Evolutionary conservation across 2,888 invertebrate genomes (phyloP), one percentile per base, ranked within the genome.

Genomic region (Phlogophora meticulosa): DNA sequence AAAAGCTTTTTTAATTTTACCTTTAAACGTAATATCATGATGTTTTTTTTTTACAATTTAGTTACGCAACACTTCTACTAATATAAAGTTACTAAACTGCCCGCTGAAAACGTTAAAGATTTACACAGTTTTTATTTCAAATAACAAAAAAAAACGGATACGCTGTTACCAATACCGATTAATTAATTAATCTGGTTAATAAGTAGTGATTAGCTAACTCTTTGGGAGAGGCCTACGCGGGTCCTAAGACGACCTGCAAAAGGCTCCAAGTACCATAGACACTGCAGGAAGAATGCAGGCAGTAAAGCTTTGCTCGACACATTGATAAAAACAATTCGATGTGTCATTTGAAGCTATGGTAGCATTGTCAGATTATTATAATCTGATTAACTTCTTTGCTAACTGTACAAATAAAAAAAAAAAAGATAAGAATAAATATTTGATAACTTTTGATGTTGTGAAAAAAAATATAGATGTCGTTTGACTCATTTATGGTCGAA

Each of bases 271-370:
- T 4, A 59, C 10, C 32, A 28, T 9, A 32, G 10, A 10, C 13
- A 5, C 55, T 56, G 28, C 28, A 28, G 38, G 20, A 36, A 28
- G 7, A 9, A 5, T 2, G n/a, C 2, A 9, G 28, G 42, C 42
- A 28, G 20, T 15, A 20, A 7, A 78, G 56, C 64, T 78, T 74
- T 24, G 32, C 13, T 62, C 32, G 57, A 73, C 72, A 71, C 72
- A 77, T 62, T 17, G 13, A 46, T 22, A 43, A 62, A 38, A 53
- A 62, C 22, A 49, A 13, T 58, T 45, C 22, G 72, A 73, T 77
- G 73, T 73, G 78, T 73, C 78, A 40, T 62, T 32, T 15, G 62
- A 73, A 71, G 78, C 73, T 76, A 42, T 46, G 38, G 24, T 17
- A 46, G 17, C 66, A 22, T 28, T 49, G 74, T 38, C 66, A 46